A percentile compares a stretch with the other conserved stretches of the same genome.
Evolutionary conservation across 2,888 invertebrate genomes (phyloP).

Genomic region (Pilophorus perplexus): DNA sequence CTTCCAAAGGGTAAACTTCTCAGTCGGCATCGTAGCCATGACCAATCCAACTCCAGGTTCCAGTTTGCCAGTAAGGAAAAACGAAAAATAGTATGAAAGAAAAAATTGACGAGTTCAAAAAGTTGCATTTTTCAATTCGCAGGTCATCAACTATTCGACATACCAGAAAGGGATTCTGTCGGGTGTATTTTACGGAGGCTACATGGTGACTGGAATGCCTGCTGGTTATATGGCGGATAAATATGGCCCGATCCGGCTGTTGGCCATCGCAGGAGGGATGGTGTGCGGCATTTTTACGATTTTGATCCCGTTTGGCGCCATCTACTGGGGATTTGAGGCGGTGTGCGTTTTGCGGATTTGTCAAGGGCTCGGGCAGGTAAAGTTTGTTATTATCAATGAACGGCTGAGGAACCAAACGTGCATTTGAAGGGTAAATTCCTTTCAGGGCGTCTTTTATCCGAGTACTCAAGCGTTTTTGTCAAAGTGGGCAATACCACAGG

Average conservation of each 20-base stretch:
- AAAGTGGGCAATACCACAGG: slow-evolving; percentile 68
- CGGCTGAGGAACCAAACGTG: background rate
- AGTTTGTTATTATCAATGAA: slow-evolving; percentile 21
- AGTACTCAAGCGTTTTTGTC: slow-evolving; percentile 65
- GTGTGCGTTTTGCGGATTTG: slow-evolving; percentile 65
- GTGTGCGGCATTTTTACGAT: slow-evolving; percentile 67
- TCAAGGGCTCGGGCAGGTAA: slow-evolving; percentile 65
- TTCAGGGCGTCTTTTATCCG: slow-evolving; percentile 66
- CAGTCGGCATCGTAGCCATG: slow-evolving; percentile 58
- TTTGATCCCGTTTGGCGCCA: slow-evolving; percentile 54
- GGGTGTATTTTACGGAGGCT: slow-evolving; percentile 62
- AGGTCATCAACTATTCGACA: slow-evolving; percentile 54
- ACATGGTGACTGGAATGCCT: slow-evolving; percentile 59
- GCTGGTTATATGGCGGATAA: slow-evolving; percentile 69
- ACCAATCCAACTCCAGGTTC: slow-evolving; percentile 51
- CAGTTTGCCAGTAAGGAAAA: slow-evolving; percentile 49
- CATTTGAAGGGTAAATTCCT: slow-evolving; percentile 3
- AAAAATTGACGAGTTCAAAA: background rate
- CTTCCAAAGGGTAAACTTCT: slow-evolving; percentile 57
- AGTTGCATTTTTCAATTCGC: slow-evolving; percentile 43
- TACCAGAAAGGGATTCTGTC: slow-evolving; percentile 55
- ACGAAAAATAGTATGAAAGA: background rate
- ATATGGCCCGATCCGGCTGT: slow-evolving; percentile 70
- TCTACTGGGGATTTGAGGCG: slow-evolving; percentile 60
- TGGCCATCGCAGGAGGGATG: slow-evolving; percentile 60